These are phyloP conservation scores for Catostylus mosaicus DNA, from an alignment of 30 jellyfish, hydroid and myxozoan genomes.

Conservation along the genomic window DNA sequence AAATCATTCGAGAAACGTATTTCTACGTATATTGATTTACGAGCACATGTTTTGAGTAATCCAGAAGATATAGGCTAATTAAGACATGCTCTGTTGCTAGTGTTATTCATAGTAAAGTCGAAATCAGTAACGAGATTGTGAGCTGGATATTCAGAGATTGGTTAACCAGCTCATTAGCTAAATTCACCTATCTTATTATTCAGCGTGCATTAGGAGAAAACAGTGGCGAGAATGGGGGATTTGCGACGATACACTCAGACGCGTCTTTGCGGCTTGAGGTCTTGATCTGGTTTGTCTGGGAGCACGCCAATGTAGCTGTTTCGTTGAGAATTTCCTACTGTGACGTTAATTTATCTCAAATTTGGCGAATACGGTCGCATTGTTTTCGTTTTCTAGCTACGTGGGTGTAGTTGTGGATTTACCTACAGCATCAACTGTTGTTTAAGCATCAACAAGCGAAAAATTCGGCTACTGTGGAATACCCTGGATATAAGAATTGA, in stretches of 20 bases:
- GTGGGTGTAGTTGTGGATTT: background rate
- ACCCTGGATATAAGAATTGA: too few relatives aligned
- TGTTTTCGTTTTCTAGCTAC: background rate
- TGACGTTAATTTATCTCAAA: background rate
- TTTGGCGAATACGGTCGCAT: background rate
- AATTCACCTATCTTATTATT: conserved; percentile 1
- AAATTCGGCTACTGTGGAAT: background rate
- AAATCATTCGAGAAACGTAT: too few relatives aligned
- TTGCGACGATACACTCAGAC: background rate
- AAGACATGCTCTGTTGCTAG: background rate
- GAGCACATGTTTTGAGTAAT: conserved; percentile 1
- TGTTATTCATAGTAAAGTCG: background rate
- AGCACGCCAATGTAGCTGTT: background rate
- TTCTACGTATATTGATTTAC: background rate
- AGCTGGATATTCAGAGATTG: background rate
- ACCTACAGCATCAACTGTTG: background rate
- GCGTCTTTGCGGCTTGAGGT: conserved; percentile 6
- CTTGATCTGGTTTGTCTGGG: background rate
- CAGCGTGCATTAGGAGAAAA: background rate
- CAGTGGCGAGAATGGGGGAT: conserved; percentile 2
- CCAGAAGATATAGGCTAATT: background rate
- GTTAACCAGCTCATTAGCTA: conserved; percentile 2
- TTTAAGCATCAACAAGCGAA: background rate
- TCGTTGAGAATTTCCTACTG: background rate
- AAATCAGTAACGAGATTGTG: background rate